phyloP scores from a whole-genome alignment of 2,888 invertebrate genomes.

The Exephanes ischioxanthus region DNA sequence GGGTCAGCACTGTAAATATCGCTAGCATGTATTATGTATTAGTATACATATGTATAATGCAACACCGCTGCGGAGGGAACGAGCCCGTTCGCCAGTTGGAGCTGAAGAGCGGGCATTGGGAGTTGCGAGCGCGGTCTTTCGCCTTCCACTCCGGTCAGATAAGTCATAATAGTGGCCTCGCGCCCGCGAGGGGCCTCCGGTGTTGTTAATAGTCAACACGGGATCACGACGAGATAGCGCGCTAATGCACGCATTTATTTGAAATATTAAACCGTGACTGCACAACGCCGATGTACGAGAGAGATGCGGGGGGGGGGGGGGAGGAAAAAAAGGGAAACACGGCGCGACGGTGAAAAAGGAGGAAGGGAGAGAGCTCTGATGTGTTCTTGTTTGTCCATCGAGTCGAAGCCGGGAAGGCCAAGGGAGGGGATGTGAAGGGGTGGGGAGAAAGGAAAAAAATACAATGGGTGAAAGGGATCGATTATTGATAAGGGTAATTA shows the following conservation, averaged over 20 bases:
- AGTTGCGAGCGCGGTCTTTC: constrained; percentile 66
- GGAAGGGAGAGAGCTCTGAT: background rate
- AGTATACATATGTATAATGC: constrained; percentile 26
- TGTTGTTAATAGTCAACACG: constrained; percentile 83
- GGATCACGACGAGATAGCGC: constrained; percentile 83
- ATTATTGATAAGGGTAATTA: background rate
- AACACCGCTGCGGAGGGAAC: constrained; percentile 11
- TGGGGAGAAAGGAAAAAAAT: background rate
- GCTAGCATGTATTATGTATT: constrained; percentile 43
- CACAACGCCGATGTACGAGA: constrained; percentile 58
- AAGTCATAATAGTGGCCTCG: constrained; percentile 82
- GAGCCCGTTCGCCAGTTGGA: background rate
- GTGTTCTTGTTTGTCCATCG: constrained; percentile 5
- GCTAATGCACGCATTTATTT: constrained; percentile 84
- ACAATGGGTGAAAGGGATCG: background rate
- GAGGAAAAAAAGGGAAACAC: constrained; percentile 54
- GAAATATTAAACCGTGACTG: constrained; percentile 82
- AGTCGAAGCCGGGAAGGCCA: background rate
- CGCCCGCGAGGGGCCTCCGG: constrained; percentile 62
- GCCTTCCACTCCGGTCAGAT: constrained; percentile 75
- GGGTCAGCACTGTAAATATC: constrained; percentile 44
- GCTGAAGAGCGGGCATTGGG: constrained; percentile 34
- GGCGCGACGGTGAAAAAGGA: constrained; percentile 37
- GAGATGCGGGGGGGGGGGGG: constrained; percentile 63
- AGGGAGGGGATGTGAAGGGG: background rate